phyloP scores from a whole-genome alignment of 2,888 invertebrate genomes.

The Pyrrhia umbra region DNA sequence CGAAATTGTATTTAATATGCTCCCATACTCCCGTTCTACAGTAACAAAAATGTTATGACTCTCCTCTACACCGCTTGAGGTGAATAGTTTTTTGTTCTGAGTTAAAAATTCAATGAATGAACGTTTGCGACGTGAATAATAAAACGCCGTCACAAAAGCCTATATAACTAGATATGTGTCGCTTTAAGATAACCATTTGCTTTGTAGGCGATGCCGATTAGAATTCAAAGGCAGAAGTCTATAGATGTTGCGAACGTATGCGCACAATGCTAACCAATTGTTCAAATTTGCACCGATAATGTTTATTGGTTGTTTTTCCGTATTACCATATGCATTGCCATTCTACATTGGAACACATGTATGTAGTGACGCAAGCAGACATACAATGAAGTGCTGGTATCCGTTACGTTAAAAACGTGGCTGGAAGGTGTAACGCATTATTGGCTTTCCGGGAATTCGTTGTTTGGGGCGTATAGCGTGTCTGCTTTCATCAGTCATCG shows the following conservation, averaged over 20 bases:
- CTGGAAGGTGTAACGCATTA: constrained; percentile 39
- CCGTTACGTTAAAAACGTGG: constrained; percentile 56
- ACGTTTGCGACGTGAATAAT: constrained; percentile 7
- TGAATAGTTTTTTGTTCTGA: constrained; percentile 13
- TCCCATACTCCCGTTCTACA: not conserved
- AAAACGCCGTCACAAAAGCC: constrained; percentile 18
- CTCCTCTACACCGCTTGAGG: not conserved
- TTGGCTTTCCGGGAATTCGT: constrained; percentile 62
- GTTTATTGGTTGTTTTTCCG: constrained; percentile 51
- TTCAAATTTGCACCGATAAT: constrained; percentile 44
- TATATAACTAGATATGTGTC: constrained; percentile 14
- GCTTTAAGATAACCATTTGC: constrained; percentile 21
- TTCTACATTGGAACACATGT: constrained; percentile 52
- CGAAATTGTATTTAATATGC: not conserved
- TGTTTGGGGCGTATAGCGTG: constrained; percentile 70
- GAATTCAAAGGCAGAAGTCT: constrained; percentile 34
- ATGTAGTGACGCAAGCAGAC: constrained; percentile 48
- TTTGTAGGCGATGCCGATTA: constrained; percentile 34
- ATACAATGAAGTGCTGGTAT: constrained; percentile 35
- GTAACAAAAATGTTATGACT: not conserved
- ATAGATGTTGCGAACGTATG: constrained; percentile 25
- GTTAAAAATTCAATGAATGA: constrained; percentile 16
- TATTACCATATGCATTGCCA: constrained; percentile 44
- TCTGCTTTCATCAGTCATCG: constrained; percentile 54
- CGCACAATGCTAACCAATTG: constrained; percentile 42